phyloP scores from a whole-genome alignment of 2,113 vertebrate genomes.

The Neolamprologus fasciatus region DNA sequence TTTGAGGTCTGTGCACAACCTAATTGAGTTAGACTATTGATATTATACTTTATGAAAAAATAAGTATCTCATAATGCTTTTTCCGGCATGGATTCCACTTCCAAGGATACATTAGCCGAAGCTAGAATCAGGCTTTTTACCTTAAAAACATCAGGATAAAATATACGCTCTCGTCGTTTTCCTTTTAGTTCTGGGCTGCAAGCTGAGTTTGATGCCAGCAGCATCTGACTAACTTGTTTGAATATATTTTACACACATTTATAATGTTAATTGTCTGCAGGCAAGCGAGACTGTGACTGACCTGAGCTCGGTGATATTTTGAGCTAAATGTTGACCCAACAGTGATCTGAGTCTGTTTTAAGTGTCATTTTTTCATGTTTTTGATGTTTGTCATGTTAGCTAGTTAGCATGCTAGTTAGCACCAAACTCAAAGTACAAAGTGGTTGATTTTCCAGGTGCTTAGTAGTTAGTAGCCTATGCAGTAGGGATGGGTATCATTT shows the following conservation, averaged over 20 bases:
- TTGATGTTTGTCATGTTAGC: not conserved
- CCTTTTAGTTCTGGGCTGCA: not conserved
- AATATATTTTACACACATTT: not conserved
- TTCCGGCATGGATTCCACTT: not conserved
- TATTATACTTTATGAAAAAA: not conserved
- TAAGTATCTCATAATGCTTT: not conserved
- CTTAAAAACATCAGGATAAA: not conserved
- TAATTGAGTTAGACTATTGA: conserved; percentile 13
- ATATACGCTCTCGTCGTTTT: not conserved
- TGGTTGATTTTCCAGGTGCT: not conserved
- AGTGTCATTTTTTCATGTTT: not conserved
- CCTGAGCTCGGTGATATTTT: not conserved
- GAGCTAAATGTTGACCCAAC: not conserved
- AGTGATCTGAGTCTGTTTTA: not conserved
- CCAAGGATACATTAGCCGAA: not conserved
- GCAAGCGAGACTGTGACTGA: not conserved
- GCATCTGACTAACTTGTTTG: not conserved
- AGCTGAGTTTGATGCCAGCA: not conserved
- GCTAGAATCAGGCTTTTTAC: not conserved
- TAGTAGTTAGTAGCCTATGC: no score
- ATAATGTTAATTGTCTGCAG: not conserved
- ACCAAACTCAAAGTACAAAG: not conserved
- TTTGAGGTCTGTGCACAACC: not conserved
- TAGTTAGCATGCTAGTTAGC: not conserved
- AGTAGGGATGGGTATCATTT: no score